Conservation (phyloP, 2,113 vertebrate species). For the Lontra canadensis region DNA sequence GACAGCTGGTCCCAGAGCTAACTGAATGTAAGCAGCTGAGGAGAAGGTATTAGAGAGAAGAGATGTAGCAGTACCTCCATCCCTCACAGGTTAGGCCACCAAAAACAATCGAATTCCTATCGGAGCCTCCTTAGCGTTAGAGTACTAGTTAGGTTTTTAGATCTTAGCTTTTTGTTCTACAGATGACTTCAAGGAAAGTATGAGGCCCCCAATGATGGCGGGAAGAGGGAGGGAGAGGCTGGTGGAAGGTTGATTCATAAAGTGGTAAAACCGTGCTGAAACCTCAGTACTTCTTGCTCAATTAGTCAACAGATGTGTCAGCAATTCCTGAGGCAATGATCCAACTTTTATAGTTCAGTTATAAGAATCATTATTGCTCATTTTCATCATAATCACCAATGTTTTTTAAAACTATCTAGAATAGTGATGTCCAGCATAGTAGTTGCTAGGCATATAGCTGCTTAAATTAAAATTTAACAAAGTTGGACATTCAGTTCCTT, state of each 20-base stretch:
- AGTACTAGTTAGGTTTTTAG: not conserved
- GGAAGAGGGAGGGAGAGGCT: not conserved
- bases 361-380: conserved; percentile 8
- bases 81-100: not conserved
- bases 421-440: not conserved
- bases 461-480: conserved; percentile 27
- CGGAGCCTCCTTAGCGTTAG: not conserved
- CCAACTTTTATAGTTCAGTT: not conserved
- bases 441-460: not conserved
- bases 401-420: not conserved
- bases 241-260: conserved; percentile 33
- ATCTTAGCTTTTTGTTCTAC: conserved; percentile 9
- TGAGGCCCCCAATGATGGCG: not conserved
- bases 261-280: not conserved
- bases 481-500: conserved; percentile 19
- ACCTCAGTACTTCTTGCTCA: conserved; percentile 39
- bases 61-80: not conserved
- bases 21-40: not conserved
- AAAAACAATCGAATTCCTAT: not conserved
- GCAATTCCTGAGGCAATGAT: conserved; percentile 18
- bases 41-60: not conserved
- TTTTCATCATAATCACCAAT: not conserved
- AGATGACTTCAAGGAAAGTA: not conserved
- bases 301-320: conserved; percentile 24
- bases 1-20: not conserved